phyloP scores from a whole-genome alignment of 2,888 invertebrate species.

The Polydrusus pterygomalis region DNA sequence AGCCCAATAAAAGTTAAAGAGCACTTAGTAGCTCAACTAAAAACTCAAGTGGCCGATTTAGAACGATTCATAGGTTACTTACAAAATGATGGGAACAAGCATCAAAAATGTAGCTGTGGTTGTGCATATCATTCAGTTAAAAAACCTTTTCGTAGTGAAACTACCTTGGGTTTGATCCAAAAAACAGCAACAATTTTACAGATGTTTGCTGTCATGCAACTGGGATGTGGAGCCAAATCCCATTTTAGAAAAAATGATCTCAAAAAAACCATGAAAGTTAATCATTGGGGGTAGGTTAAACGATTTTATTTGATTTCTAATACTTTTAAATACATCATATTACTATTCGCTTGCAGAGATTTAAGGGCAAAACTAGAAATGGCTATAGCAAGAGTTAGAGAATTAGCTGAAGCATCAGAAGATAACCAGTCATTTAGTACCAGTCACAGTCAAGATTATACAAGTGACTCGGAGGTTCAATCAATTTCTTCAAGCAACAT shows the following conservation, averaged over 20 bases:
- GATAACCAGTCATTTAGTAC: slow-evolving; percentile 69
- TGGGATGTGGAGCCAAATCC: slow-evolving; percentile 86
- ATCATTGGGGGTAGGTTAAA: slow-evolving; percentile 89
- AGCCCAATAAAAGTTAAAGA: slow-evolving; percentile 97
- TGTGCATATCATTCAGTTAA: slow-evolving; percentile 71
- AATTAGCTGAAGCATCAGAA: slow-evolving; percentile 74
- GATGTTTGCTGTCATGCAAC: slow-evolving; percentile 93
- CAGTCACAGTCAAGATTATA: slow-evolving; percentile 72
- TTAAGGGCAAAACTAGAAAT: slow-evolving; percentile 94
- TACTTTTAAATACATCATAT: no score
- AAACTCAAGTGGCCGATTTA: slow-evolving; percentile 97
- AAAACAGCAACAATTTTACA: slow-evolving; percentile 93
- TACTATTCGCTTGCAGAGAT: slow-evolving; percentile 78
- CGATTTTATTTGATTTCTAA: not conserved
- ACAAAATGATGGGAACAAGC: slow-evolving; percentile 83
- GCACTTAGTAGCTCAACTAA: slow-evolving; percentile 94
- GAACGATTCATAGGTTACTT: slow-evolving; percentile 97
- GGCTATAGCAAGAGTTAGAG: slow-evolving; percentile 84
- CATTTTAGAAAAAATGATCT: slow-evolving; percentile 85
- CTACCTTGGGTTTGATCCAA: slow-evolving; percentile 86
- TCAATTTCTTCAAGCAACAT: slow-evolving; percentile 77
- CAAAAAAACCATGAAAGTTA: slow-evolving; percentile 88
- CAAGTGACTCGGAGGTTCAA: slow-evolving; percentile 77
- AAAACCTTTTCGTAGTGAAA: slow-evolving; percentile 70
- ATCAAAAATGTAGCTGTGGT: slow-evolving; percentile 71